phyloP scores from a whole-genome alignment of 2,797 vertebrate genomes.

The Manis javanica region DNA sequence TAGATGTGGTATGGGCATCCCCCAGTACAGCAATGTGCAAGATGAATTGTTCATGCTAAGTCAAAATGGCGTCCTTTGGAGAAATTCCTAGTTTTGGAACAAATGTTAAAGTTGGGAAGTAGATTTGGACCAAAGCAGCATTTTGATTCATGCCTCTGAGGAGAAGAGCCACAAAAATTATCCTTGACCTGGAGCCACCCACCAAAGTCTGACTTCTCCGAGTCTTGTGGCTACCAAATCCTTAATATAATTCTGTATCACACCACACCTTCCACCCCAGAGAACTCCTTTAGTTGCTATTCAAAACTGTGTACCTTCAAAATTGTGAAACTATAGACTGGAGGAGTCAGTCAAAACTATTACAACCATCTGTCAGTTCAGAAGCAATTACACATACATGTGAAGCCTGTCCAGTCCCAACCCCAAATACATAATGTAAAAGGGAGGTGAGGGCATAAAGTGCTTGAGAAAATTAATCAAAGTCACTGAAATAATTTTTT shows the following conservation, averaged over 20 bases:
- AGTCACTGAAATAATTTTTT: slow-evolving; percentile 40
- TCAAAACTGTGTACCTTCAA: background rate
- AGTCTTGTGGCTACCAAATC: background rate
- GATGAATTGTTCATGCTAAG: background rate
- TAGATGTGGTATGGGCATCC: background rate
- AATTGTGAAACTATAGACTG: background rate
- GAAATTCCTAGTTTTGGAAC: background rate
- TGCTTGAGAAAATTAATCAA: slow-evolving; percentile 55
- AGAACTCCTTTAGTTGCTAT: background rate
- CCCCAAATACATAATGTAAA: background rate
- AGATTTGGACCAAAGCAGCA: background rate
- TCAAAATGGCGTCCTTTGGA: background rate
- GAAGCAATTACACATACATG: background rate
- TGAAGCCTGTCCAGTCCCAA: background rate
- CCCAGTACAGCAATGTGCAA: background rate
- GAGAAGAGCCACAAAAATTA: background rate
- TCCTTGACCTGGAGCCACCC: background rate
- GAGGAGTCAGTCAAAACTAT: background rate
- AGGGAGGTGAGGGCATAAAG: background rate
- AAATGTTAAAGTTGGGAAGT: background rate
- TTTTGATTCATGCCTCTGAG: background rate
- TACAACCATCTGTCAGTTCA: background rate
- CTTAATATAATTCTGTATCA: background rate
- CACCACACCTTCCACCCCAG: background rate
- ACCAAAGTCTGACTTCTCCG: background rate